Base-by-base conservation (phyloP, 2,797 vertebrate genomes). In the Epinephelus awoara region DNA sequence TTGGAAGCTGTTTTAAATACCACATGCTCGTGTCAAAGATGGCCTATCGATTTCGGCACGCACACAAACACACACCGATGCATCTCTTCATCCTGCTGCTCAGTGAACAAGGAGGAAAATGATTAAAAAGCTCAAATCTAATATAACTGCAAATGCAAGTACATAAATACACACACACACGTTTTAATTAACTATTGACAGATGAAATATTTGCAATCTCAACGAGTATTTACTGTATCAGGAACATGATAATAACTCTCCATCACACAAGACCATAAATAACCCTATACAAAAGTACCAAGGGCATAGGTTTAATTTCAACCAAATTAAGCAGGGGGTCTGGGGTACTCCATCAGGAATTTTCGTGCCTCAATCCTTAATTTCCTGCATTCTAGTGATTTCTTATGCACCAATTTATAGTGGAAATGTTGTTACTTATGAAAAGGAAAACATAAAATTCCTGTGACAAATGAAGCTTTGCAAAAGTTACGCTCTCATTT, bases 181-280 rank as follows among this genome's bases (percentile, higher is more conserved):
- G 2, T 18, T 85, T 77, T 86, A 82, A 91, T 90, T 83, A 87
- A 84, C 59, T 78, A 77, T 55, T 76, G 88, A 86, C 77, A 65
- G 57, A 56, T 54, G 46, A 38, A 46, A 14, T 38, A 50, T 76
- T 75, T 73, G 38, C 42, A 15, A 5, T 71, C 63, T 72, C 49
- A 13, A 21, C 2, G 7, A 62, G 62, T 40, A 55, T 83, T 21
- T 14, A 55, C 50, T 69, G 11, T 50, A 46, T 1, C 27, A 62
- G 14, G 2, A 21, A 19, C 1, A 1, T 15, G 11, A 71, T 34
- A 34, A 70, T 62, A 63, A 63, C 34, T 6, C 14, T 55, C 34
- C 4, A 49, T 5, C 6, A 23, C 57, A 64, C 25, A 13, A 21
- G 65, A 44, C 52, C 17, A n/a, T 4, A 29, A n/a, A 51, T 21